Conservation (phyloP, 2,888 invertebrate species). For the Phortica okadai region DNA sequence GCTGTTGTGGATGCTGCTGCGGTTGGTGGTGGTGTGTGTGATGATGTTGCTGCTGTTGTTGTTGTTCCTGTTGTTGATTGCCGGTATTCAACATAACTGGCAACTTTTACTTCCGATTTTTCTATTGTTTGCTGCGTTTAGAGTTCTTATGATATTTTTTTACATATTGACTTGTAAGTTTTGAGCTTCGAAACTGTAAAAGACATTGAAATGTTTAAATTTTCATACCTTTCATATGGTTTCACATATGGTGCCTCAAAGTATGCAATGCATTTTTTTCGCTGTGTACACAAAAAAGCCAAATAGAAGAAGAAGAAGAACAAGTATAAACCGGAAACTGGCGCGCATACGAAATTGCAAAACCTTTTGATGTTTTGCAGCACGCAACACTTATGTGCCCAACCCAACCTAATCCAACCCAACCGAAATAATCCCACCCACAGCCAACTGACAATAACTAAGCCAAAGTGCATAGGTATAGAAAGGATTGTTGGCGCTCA, state of each 20-base stretch:
- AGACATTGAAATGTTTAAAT: too few species aligned
- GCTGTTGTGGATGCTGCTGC: constrained; percentile 44
- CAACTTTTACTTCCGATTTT: background rate
- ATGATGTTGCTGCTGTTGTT: constrained; percentile 48
- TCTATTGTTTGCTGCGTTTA: constrained; percentile 11
- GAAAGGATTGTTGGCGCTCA: background rate
- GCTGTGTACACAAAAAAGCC: background rate
- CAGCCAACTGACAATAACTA: too few species aligned
- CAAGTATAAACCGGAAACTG: too few species aligned
- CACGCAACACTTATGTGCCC: too few species aligned
- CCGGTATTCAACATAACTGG: constrained; percentile 70
- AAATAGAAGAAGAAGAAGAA: too few species aligned
- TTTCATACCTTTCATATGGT: too few species aligned
- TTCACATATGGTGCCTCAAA: constrained; percentile 36
- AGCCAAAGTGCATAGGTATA: background rate
- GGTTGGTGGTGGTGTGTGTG: constrained; percentile 51
- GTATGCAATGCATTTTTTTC: constrained; percentile 39
- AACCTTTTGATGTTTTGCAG: too few species aligned
- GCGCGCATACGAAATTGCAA: too few species aligned
- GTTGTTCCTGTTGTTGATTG: constrained; percentile 54
- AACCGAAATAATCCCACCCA: too few species aligned
- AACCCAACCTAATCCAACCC: too few species aligned
- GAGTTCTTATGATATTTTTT: constrained; percentile 23
- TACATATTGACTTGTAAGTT: too few species aligned
- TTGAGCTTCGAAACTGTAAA: too few species aligned